Percentiles rank a stretch among this genome's conserved stretches.
Evolutionary conservation across 2,113 vertebrate species (phyloP).

Genomic region (Oncorhynchus tshawytscha): DNA sequence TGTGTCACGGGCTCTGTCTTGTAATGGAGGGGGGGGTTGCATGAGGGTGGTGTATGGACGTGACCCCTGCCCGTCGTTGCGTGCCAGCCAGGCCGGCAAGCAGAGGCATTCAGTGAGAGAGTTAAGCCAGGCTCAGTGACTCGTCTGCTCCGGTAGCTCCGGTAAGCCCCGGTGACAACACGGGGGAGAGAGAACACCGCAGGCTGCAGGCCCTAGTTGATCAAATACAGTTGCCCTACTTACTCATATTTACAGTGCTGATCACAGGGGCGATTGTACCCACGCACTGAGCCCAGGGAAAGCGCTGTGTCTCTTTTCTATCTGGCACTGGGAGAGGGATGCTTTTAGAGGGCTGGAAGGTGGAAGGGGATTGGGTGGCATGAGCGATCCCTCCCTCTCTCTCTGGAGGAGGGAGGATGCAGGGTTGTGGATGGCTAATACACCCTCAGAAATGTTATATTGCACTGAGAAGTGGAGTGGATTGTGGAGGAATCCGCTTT

Average conservation of each 20-base stretch:
- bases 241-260: slow-evolving; percentile 35
- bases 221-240: slow-evolving; percentile 39
- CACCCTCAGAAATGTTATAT: not conserved
- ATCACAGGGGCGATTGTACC: slow-evolving; percentile 9
- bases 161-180: not conserved
- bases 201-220: slow-evolving; percentile 18
- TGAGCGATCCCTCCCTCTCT: not conserved
- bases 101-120: not conserved
- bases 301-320: not conserved
- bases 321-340: not conserved
- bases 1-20: not conserved
- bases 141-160: not conserved
- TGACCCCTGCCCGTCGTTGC: no score
- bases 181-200: not conserved
- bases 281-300: not conserved
- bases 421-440: not conserved
- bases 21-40: no score
- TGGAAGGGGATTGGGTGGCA: no score
- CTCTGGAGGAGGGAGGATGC: no score
- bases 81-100: not conserved
- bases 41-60: no score
- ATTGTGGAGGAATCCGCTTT: not conserved
- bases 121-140: not conserved
- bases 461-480: not conserved
- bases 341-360: not conserved